Percentiles rank a stretch among this genome's conserved stretches.
These are phyloP conservation scores for Bettongia penicillata DNA, from an alignment of 2,113 vertebrate species.

Conservation along the genomic window DNA sequence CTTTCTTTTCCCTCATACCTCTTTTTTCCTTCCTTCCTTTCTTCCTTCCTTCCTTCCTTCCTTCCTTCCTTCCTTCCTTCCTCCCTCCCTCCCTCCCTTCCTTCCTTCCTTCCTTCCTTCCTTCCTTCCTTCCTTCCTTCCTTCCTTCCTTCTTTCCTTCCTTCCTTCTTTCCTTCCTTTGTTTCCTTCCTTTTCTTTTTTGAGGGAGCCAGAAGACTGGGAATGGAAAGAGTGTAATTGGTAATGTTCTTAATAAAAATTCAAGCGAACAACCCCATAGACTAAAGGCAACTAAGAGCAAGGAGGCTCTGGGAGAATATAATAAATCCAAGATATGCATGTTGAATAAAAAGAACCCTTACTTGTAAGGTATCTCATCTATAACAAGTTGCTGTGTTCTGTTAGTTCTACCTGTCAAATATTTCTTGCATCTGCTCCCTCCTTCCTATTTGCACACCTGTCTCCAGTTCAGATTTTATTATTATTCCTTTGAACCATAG, in stretches of 20 bases:
- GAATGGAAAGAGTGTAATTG: too few species aligned
- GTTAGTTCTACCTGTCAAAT: neutral
- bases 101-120: neutral
- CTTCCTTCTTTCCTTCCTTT: neutral
- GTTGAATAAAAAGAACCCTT: neutral
- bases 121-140: neutral
- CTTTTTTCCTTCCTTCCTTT: neutral
- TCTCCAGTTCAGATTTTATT: neutral
- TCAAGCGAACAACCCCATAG: neutral
- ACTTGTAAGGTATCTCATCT: neutral
- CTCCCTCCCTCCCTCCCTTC: neutral
- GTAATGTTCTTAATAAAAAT: neutral
- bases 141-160: accelerated
- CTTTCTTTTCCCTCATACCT: too few species aligned
- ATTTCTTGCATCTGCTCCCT: neutral
- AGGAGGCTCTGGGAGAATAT: neutral
- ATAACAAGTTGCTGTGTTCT: neutral
- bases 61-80: too few species aligned
- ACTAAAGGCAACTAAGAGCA: neutral
- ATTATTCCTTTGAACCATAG: neutral
- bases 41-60: neutral
- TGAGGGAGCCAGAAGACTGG: neutral
- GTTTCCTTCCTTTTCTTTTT: neutral
- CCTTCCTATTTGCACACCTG: neutral
- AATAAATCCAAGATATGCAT: neutral